Evolutionary conservation across 2,797 vertebrate genomes (phyloP).

Genomic region (Schizopygopsis malacanthus): DNA sequence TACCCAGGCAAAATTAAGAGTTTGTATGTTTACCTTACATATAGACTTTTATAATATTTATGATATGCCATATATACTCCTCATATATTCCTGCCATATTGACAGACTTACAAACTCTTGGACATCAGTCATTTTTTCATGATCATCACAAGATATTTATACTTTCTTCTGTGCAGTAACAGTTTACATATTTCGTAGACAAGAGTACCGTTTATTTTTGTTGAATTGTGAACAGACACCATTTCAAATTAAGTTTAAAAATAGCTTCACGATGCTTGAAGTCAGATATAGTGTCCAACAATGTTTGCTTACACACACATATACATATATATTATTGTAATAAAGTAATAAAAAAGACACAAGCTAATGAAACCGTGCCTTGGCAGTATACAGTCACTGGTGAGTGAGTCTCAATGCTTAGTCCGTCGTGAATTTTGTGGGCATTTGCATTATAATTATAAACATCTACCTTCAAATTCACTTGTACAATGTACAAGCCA

Average conservation of each 20-base stretch:
- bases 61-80: not conserved
- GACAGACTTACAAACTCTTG: conserved; percentile 13
- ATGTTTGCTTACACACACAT: not conserved
- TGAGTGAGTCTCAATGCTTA: not conserved
- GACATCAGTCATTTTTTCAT: conserved; percentile 32
- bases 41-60: conserved; percentile 7
- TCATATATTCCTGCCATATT: conserved; percentile 19
- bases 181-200: not conserved
- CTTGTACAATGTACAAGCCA: not conserved
- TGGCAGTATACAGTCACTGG: not conserved
- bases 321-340: not conserved
- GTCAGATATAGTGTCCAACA: conserved; percentile 9
- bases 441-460: conserved; percentile 19
- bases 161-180: not conserved
- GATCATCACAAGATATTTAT: conserved; percentile 25
- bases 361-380: not conserved
- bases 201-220: not conserved
- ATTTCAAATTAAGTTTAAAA: conserved; percentile 14
- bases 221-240: conserved; percentile 7
- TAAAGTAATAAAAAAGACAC: not conserved
- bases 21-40: conserved; percentile 10
- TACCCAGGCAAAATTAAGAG: not conserved
- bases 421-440: not conserved
- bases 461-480: not conserved
- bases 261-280: not conserved